Evolutionary conservation across 92 coral and sea anemone species (phyloP).

Genomic region (Siderastrea radians): DNA sequence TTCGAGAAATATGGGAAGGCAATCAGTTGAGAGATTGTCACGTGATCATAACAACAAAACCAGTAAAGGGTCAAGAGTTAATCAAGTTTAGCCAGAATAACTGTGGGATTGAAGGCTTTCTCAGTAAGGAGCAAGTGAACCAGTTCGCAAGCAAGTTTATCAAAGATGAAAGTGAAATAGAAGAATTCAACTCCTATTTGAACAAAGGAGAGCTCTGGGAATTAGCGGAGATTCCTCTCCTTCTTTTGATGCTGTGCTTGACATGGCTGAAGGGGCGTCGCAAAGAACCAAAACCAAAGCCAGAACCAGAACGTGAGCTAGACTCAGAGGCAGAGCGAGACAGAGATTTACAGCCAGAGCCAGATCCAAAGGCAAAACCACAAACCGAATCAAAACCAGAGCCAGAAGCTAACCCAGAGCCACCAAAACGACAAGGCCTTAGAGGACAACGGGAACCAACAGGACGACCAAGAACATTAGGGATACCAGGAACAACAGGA

Average conservation of each 20-base stretch:
- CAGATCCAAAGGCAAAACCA: too few relatives aligned
- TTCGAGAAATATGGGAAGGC: conserved; percentile 9
- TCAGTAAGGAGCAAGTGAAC: conserved; percentile 1
- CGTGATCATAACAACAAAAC: background rate
- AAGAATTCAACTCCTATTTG: background rate
- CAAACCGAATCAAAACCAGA: too few relatives aligned
- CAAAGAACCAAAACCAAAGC: background rate
- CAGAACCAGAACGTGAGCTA: too few relatives aligned
- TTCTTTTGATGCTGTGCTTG: conserved; percentile 29
- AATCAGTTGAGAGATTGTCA: conserved; percentile 19
- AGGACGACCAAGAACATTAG: too few relatives aligned
- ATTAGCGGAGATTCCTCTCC: conserved; percentile 19
- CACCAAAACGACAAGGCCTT: too few relatives aligned
- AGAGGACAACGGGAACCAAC: too few relatives aligned
- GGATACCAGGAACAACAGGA: too few relatives aligned
- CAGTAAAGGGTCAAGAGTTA: background rate
- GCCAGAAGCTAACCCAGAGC: too few relatives aligned
- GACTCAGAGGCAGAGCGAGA: too few relatives aligned
- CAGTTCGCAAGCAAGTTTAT: conserved; percentile 4
- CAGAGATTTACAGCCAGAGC: too few relatives aligned
- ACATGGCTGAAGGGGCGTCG: background rate
- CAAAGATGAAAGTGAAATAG: background rate
- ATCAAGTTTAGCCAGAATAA: background rate
- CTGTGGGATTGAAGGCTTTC: background rate
- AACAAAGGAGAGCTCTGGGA: background rate